A percentile compares a stretch with the other conserved stretches of the same genome.
Conservation (phyloP, 2,888 invertebrate genomes). For the Macaria liturata region DNA sequence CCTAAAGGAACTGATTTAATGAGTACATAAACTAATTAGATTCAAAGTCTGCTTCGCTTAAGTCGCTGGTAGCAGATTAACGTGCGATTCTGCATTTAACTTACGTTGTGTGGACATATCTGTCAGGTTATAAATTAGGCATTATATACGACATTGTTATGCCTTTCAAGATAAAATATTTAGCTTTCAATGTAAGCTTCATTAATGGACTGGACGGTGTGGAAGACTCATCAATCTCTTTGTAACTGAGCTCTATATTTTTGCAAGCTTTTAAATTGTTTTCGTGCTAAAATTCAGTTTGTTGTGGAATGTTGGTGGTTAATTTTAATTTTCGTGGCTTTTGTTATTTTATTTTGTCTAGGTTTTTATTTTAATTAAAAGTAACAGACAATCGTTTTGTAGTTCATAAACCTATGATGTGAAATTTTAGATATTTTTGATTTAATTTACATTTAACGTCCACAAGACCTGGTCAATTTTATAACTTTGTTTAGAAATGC, state of each 20-base stretch:
- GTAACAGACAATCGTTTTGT: no score
- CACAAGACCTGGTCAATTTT: no score
- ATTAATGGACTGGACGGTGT: conserved; percentile 42
- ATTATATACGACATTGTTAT: conserved; percentile 58
- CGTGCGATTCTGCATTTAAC: conserved; percentile 49
- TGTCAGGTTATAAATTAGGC: conserved; percentile 62
- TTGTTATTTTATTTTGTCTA: not conserved
- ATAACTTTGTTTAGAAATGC: no score
- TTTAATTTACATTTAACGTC: no score
- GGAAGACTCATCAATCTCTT: conserved; percentile 16
- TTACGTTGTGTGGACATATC: conserved; percentile 50
- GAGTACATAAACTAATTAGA: conserved; percentile 78
- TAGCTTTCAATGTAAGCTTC: conserved; percentile 45
- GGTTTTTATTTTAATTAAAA: no score
- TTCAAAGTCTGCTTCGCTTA: conserved; percentile 68
- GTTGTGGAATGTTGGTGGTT: conserved; percentile 3
- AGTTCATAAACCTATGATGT: no score
- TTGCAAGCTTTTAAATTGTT: conserved; percentile 11
- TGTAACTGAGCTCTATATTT: conserved; percentile 22
- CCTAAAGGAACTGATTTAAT: conserved; percentile 70
- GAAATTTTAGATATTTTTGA: no score
- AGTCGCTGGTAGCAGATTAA: conserved; percentile 60
- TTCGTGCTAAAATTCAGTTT: conserved; percentile 6
- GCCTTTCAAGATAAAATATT: conserved; percentile 58
- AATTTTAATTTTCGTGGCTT: not conserved